Percentiles rank a stretch among this genome's conserved stretches.
phyloP scores from a whole-genome alignment of 2,797 vertebrate species.

The Pyrrhura leucotis region DNA sequence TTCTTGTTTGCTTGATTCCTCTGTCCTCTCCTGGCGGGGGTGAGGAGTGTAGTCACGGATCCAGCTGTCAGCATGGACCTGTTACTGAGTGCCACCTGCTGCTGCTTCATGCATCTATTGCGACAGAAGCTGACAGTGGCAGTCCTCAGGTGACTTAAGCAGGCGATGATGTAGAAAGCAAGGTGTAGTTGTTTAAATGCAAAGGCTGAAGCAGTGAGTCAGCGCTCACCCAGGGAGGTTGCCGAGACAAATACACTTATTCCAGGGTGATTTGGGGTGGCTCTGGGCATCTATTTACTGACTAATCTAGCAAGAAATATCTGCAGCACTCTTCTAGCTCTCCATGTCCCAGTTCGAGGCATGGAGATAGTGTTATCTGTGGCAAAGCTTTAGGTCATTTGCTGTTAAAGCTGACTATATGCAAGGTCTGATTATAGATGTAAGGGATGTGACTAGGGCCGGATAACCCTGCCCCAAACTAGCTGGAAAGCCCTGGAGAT shows the following conservation, averaged over 20 bases:
- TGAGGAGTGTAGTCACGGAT: neutral
- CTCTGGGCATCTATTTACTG: neutral
- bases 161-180: neutral
- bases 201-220: neutral
- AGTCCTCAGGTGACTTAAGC: fast-evolving
- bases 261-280: neutral
- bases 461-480: neutral
- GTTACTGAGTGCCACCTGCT: too few species aligned
- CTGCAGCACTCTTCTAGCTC: neutral
- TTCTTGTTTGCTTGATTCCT: neutral
- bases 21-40: too few species aligned
- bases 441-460: neutral
- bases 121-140: neutral
- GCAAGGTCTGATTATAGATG: neutral
- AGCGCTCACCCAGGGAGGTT: neutral
- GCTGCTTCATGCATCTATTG: neutral
- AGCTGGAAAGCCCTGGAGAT: neutral
- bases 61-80: neutral
- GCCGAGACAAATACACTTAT: neutral
- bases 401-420: neutral
- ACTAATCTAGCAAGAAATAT: neutral
- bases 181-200: neutral
- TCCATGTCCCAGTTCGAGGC: neutral
- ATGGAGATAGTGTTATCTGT: neutral
- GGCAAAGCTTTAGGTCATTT: neutral